A percentile compares a stretch with the other conserved stretches of the same genome.
Evolutionary conservation across 2,888 invertebrate species (phyloP).

Genomic region (Podotricha telesiphe): DNA sequence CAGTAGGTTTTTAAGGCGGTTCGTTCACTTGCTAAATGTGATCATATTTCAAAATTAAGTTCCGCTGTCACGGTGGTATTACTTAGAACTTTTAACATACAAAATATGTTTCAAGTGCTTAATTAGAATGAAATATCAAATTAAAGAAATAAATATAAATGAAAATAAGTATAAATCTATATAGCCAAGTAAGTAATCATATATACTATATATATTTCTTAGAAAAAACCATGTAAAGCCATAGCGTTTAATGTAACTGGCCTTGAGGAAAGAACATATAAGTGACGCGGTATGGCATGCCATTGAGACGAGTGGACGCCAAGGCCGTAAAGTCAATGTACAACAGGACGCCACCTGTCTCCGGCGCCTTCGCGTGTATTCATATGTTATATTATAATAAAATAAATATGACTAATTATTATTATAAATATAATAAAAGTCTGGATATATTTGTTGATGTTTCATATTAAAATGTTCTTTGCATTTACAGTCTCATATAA

Average conservation of each 20-base stretch:
- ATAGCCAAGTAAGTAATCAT: not conserved
- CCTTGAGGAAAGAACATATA: slow-evolving; percentile 71
- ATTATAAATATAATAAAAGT: slow-evolving; percentile 5
- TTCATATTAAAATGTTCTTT: no score
- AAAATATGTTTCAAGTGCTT: no score
- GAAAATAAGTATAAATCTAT: not conserved
- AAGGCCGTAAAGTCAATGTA: slow-evolving; percentile 78
- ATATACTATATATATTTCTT: not conserved
- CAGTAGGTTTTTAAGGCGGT: slow-evolving; percentile 58
- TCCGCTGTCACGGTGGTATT: not conserved
- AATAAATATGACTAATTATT: slow-evolving; percentile 57
- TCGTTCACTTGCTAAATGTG: slow-evolving; percentile 49
- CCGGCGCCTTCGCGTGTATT: slow-evolving; percentile 56
- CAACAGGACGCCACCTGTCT: slow-evolving; percentile 77
- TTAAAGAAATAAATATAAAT: not conserved
- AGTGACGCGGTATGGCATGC: slow-evolving; percentile 66
- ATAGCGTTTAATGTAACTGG: slow-evolving; percentile 48
- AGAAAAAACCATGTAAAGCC: slow-evolving; percentile 13
- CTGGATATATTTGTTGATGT: no score
- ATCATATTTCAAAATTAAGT: slow-evolving; percentile 26
- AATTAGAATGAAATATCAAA: not conserved
- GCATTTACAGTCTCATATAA: no score
- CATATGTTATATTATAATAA: slow-evolving; percentile 45
- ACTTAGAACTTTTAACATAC: not conserved
- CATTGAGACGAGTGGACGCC: slow-evolving; percentile 69